Conservation (phyloP, 2,113 vertebrate genomes). For the Craseonycteris thonglongyai region DNA sequence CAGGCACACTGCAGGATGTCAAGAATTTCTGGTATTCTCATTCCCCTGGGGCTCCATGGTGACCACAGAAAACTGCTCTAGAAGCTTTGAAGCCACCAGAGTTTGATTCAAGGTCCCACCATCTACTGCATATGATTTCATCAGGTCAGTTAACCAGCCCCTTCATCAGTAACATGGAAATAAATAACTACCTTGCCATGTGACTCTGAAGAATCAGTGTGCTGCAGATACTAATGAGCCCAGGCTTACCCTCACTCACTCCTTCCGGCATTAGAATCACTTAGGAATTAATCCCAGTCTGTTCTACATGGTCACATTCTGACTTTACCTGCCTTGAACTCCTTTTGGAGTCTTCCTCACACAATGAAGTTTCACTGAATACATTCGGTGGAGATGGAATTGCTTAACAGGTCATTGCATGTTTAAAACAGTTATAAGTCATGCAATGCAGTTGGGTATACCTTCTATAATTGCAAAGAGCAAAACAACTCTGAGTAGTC, state of each 20-base stretch:
- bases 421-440: not conserved
- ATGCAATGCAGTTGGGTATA: not conserved
- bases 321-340: not conserved
- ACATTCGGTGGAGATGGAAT: not conserved
- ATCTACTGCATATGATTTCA: not conserved
- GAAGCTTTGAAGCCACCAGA: not conserved
- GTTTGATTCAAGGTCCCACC: not conserved
- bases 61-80: not conserved
- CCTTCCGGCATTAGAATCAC: not conserved
- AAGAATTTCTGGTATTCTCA: not conserved
- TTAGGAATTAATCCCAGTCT: not conserved
- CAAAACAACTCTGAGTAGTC: not conserved
- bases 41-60: not conserved
- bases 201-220: not conserved
- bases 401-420: not conserved
- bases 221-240: not conserved
- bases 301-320: not conserved
- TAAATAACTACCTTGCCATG: not conserved
- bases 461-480: not conserved
- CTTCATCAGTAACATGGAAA: not conserved
- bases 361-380: not conserved
- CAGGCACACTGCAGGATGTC: not conserved
- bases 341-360: not conserved
- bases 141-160: not conserved
- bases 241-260: not conserved